A percentile compares a stretch with the other conserved stretches of the same genome.
phyloP scores from a whole-genome alignment of 2,888 invertebrate genomes.

The Spodoptera picta region DNA sequence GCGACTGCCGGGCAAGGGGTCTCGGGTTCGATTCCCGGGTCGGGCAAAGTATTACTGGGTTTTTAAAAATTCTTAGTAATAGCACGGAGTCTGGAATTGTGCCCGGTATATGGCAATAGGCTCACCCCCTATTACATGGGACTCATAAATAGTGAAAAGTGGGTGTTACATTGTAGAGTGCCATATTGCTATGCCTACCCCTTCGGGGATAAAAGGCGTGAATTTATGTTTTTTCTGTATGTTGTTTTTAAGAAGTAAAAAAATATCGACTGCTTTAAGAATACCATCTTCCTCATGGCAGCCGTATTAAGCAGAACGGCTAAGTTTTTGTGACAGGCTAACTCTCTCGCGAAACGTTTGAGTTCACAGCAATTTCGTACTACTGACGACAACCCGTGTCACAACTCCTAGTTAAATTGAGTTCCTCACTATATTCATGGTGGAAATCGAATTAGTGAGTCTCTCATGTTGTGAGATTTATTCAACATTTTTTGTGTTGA shows the following conservation, averaged over 20 bases:
- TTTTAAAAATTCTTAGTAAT: too few relatives aligned
- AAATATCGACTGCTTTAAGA: constrained; percentile 28
- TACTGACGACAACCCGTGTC: constrained; percentile 57
- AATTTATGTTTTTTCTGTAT: too few relatives aligned
- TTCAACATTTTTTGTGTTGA: constrained; percentile 6
- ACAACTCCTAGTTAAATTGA: constrained; percentile 64
- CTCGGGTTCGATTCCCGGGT: too few relatives aligned
- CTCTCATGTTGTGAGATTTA: constrained; percentile 28
- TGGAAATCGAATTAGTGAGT: constrained; percentile 55
- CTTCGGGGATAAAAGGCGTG: too few relatives aligned
- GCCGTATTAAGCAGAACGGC: constrained; percentile 51
- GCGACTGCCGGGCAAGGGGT: too few relatives aligned
- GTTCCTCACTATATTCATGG: constrained; percentile 57
- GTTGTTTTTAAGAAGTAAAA: neutral
- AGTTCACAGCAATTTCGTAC: constrained; percentile 72
- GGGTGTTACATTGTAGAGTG: too few relatives aligned
- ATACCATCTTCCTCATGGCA: constrained; percentile 22
- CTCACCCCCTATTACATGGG: too few relatives aligned
- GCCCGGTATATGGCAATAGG: too few relatives aligned
- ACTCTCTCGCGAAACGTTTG: constrained; percentile 73
- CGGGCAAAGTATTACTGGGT: too few relatives aligned
- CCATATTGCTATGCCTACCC: too few relatives aligned
- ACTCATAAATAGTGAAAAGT: too few relatives aligned
- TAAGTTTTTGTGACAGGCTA: constrained; percentile 82
- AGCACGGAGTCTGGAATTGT: too few relatives aligned